A percentile compares a stretch with the other conserved stretches of the same genome.
Evolutionary conservation across 1,140 invertebrate species (phyloP).

Genomic region (Aphaenogaster rudis): DNA sequence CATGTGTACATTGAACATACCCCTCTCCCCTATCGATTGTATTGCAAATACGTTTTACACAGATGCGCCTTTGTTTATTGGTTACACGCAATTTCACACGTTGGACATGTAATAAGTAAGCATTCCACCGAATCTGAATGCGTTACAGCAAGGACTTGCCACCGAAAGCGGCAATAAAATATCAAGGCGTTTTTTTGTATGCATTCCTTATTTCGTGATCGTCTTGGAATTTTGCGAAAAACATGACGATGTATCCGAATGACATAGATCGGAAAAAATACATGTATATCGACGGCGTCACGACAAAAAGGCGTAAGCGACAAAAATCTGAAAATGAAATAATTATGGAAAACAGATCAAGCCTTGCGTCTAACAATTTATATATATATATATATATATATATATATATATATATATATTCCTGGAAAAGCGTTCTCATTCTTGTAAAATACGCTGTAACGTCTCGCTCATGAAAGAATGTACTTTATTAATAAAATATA

Average conservation of each 20-base stretch:
- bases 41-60: not conserved
- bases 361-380: too few relatives aligned
- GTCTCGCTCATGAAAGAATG: not conserved
- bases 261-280: not conserved
- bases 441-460: not conserved
- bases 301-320: too few relatives aligned
- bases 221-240: not conserved
- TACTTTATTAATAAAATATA: not conserved
- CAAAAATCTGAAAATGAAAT: too few relatives aligned
- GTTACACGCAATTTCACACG: conserved; percentile 11
- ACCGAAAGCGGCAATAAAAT: not conserved
- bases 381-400: too few relatives aligned
- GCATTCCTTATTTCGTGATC: not conserved
- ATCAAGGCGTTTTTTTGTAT: not conserved
- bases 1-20: not conserved
- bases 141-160: not conserved
- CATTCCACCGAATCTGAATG: not conserved
- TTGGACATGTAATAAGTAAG: not conserved
- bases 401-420: too few relatives aligned
- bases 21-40: not conserved
- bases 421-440: not conserved
- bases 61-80: conserved; percentile 14
- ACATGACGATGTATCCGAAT: not conserved
- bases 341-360: too few relatives aligned
- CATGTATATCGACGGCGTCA: too few relatives aligned